These are phyloP conservation scores for Phrynosoma platyrhinos DNA, from an alignment of 2,113 vertebrate genomes.

Conservation along the genomic window DNA sequence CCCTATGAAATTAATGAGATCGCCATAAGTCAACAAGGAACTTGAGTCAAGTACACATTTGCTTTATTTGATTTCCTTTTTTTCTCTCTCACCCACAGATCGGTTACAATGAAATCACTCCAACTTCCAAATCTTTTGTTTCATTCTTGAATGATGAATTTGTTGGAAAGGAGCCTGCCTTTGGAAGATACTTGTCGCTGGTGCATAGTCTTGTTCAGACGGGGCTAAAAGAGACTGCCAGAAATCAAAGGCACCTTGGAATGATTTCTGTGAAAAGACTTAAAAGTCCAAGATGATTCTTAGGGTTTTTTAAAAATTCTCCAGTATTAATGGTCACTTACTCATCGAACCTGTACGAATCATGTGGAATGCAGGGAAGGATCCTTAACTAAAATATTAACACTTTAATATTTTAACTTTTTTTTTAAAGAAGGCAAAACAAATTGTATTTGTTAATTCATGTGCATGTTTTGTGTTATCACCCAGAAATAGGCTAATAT, in stretches of 20 bases:
- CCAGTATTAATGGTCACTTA: not conserved
- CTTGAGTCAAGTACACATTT: no score
- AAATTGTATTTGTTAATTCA: not conserved
- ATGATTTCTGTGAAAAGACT: not conserved
- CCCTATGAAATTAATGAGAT: no score
- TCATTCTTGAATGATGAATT: not conserved
- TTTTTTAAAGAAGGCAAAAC: not conserved
- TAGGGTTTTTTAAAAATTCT: not conserved
- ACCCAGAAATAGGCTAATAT: not conserved
- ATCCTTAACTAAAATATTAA: slow-evolving; percentile 15
- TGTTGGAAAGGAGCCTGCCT: not conserved
- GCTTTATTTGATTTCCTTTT: not conserved
- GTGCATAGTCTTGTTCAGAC: not conserved
- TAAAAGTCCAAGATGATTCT: not conserved
- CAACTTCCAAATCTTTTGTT: not conserved
- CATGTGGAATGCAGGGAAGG: no score
- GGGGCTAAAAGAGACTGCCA: not conserved
- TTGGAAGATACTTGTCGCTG: not conserved
- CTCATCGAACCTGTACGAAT: not conserved
- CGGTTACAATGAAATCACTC: not conserved
- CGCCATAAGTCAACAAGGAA: not conserved
- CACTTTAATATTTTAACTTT: slow-evolving; percentile 7
- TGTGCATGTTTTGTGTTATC: slow-evolving; percentile 6
- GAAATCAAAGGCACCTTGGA: not conserved
- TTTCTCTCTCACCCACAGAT: not conserved